Conservation (phyloP, 2,888 invertebrate species). For the Xanthorhoe designata region DNA sequence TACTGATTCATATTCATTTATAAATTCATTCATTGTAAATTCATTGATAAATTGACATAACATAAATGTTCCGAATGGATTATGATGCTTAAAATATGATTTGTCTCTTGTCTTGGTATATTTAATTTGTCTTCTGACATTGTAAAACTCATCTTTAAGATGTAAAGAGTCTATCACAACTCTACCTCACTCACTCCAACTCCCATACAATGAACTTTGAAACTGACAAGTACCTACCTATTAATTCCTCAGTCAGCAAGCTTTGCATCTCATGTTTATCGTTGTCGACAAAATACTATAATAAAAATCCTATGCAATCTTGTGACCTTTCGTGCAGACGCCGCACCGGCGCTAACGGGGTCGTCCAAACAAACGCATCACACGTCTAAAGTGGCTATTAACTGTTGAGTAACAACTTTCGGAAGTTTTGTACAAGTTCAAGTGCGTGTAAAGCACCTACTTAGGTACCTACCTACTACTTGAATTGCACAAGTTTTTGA, state of each 20-base stretch:
- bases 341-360: constrained; percentile 8
- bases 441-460: constrained; percentile 7
- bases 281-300: neutral
- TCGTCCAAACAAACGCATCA: constrained; percentile 6
- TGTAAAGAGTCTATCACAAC: too few species aligned
- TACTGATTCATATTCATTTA: too few species aligned
- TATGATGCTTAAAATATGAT: too few species aligned
- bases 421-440: constrained; percentile 27
- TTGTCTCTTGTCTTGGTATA: too few species aligned
- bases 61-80: too few species aligned
- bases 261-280: neutral
- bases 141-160: too few species aligned
- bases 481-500: neutral
- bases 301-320: neutral
- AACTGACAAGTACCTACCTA: too few species aligned
- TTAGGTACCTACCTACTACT: neutral
- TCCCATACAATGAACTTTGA: too few species aligned
- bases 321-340: constrained; percentile 1
- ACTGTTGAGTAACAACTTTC: constrained; percentile 15
- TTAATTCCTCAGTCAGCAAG: neutral
- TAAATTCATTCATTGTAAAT: too few species aligned
- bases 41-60: too few species aligned
- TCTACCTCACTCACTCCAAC: too few species aligned
- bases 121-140: too few species aligned
- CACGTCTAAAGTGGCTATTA: constrained; percentile 2